Conservation (phyloP, 2,888 invertebrate species). For the Scelioninae gen. 1 region DNA sequence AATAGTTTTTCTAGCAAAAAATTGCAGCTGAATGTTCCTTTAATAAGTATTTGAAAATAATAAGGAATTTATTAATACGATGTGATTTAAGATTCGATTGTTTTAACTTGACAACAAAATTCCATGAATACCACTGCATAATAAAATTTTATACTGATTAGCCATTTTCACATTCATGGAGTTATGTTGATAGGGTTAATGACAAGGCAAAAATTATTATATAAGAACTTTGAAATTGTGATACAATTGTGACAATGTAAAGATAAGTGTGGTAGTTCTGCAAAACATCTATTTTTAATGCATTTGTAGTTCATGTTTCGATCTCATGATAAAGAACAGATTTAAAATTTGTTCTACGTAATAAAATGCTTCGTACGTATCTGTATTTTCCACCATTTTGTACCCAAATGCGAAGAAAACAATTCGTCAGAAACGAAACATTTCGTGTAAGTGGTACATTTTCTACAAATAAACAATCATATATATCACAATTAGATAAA, state of each 20-base stretch:
- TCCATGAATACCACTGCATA: neutral
- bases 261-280: constrained; percentile 37
- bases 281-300: constrained; percentile 36
- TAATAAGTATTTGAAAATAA: neutral
- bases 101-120: constrained; percentile 1
- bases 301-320: constrained; percentile 62
- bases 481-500: constrained; percentile 44
- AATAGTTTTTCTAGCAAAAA: constrained; percentile 6
- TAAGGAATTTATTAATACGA: neutral
- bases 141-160: neutral
- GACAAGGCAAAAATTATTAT: neutral
- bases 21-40: constrained; percentile 21
- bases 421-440: constrained; percentile 14
- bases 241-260: constrained; percentile 42
- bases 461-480: constrained; percentile 59
- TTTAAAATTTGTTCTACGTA: constrained; percentile 49
- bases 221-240: constrained; percentile 36
- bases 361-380: constrained; percentile 62
- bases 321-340: constrained; percentile 56
- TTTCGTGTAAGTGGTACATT: constrained; percentile 48
- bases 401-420: constrained; percentile 19
- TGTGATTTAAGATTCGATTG: neutral
- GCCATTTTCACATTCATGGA: constrained; percentile 3
- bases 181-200: constrained; percentile 4
- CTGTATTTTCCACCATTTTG: constrained; percentile 44